Base-by-base conservation (phyloP, 2,113 vertebrate species). In the Psettodes erumei region DNA sequence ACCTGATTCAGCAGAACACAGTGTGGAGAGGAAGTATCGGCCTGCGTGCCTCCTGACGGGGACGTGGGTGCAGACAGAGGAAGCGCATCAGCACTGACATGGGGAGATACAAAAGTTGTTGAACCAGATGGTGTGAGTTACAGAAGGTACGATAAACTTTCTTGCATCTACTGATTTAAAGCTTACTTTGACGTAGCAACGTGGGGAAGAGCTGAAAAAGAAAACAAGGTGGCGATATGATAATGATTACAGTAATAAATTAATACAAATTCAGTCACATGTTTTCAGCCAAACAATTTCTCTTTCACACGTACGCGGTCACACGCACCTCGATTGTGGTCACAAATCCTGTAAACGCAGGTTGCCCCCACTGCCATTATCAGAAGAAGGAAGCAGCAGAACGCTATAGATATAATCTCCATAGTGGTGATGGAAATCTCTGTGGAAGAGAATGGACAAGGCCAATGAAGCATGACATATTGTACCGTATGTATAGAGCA, bases 341-440 rank as follows among this genome's bases (percentile, higher is more conserved):
- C 45, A 25, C 66, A 55, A 66, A 65, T 83, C 27, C 50, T 82
- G 75, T 77, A 73, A 21, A 92, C 8, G 10, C 71, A 90, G 67
- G 9, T 54, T 0, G 50, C 58, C 15, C 77, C 70, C 55, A 64
- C 77, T 6, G 65, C 64, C 38, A 94, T 42, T 42, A 51, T 70
- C 62, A 93, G 35, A 0, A 92, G n/a, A 28, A 94, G 40, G 53
- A 93, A 90, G 54, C 87, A 85, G 86, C 90, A 91, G 79, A 95
- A 93, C 0, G 19, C 23, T 1, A 94, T 73, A 7, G 67, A 60
- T 4, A 94, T 75, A 23, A 62, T 37, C 45, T 93, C 93, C 4
- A 79, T 53, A 10, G 60, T 30, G 3, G 38, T 60, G 12, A 64
- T 3, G n/a, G 21, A 1, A 33, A 75, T 15, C 12, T 58, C 91